Conservation (phyloP, 1,140 invertebrate genomes). For the Solenopsis invicta region DNA sequence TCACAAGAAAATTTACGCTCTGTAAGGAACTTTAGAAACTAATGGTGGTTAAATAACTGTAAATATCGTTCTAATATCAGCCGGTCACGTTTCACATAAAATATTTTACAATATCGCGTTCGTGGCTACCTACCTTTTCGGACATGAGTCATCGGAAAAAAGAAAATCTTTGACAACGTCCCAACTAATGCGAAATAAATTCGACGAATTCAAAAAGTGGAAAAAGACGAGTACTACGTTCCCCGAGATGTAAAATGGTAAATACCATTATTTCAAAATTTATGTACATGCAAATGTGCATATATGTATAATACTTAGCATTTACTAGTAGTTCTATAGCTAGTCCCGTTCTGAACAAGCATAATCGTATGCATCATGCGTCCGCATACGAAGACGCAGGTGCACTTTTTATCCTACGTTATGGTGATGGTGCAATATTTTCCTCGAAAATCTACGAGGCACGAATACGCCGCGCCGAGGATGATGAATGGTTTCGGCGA, state of each 20-base stretch:
- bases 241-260: neutral
- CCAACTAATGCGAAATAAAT: neutral
- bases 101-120: conserved; percentile 29
- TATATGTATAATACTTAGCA: neutral
- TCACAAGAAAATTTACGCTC: conserved; percentile 8
- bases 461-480: neutral
- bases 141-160: conserved; percentile 28
- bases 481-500: conserved; percentile 62
- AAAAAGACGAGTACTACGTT: neutral
- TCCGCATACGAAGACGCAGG: conserved; percentile 43
- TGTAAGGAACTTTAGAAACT: conserved; percentile 12
- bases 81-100: conserved; percentile 24
- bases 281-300: neutral
- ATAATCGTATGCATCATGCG: conserved; percentile 59
- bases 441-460: conserved; percentile 45
- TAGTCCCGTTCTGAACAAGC: conserved; percentile 19
- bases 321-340: conserved; percentile 5
- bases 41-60: conserved; percentile 21
- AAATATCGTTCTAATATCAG: neutral
- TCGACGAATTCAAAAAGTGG: neutral
- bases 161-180: conserved; percentile 35
- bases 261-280: neutral
- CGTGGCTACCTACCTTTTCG: neutral
- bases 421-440: conserved; percentile 55
- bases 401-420: conserved; percentile 46